These are phyloP conservation scores for Quiscalus mexicanus DNA, from an alignment of 2,113 vertebrate genomes.

Conservation along the genomic window DNA sequence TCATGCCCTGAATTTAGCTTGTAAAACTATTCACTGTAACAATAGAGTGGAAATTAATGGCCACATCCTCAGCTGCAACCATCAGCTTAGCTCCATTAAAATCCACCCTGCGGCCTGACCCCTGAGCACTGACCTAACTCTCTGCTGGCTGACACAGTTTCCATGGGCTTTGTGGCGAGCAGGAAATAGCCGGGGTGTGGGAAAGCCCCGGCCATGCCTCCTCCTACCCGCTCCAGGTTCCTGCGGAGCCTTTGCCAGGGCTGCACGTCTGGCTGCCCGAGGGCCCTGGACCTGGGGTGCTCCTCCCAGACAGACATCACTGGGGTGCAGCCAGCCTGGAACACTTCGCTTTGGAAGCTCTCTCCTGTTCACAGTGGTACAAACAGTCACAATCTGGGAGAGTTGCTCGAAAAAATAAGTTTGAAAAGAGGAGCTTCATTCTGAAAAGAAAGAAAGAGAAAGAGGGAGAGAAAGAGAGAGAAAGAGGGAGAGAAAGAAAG, in stretches of 20 bases:
- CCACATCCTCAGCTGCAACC: constrained; percentile 48
- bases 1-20: constrained; percentile 9
- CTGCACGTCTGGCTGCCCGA: not conserved
- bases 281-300: not conserved
- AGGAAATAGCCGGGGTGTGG: constrained; percentile 21
- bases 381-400: not conserved
- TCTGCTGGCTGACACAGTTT: constrained; percentile 25
- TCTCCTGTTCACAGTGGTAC: not conserved
- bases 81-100: constrained; percentile 48
- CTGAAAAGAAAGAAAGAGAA: no score
- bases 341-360: not conserved
- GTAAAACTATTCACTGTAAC: constrained; percentile 24
- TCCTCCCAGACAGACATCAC: not conserved
- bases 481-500: accelerated
- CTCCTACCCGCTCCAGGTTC: not conserved
- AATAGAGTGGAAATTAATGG: constrained; percentile 34
- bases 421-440: not conserved
- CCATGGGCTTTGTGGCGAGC: not conserved
- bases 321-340: not conserved
- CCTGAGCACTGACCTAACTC: constrained; percentile 19
- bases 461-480: no score
- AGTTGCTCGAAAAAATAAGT: not conserved
- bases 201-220: not conserved
- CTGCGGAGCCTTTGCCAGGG: accelerated
- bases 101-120: constrained; percentile 28